phyloP scores from a whole-genome alignment of 2,797 vertebrate genomes.

The Sebastiscus albofasciatus region DNA sequence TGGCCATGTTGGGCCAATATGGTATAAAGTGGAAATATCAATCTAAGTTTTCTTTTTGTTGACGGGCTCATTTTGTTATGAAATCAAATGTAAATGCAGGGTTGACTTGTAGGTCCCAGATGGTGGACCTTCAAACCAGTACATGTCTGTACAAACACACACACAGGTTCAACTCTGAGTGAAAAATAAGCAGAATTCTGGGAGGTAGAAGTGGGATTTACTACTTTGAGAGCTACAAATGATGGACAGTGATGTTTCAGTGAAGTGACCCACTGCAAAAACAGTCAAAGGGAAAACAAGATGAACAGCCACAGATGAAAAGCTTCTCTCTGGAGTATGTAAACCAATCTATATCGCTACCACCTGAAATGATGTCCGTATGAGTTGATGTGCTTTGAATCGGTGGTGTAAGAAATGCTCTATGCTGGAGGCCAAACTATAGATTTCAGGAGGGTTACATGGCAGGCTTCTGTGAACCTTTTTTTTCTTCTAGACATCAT shows the following conservation, averaged over 20 bases:
- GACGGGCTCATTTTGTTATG: background rate
- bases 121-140: background rate
- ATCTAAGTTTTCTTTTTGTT: background rate
- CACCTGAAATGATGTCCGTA: slow-evolving; percentile 17
- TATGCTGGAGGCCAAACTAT: background rate
- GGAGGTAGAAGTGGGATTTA: slow-evolving; percentile 3
- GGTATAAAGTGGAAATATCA: background rate
- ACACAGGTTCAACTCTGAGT: background rate
- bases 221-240: background rate
- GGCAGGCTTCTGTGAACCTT: background rate
- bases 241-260: slow-evolving; percentile 28
- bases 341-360: slow-evolving; percentile 21
- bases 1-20: background rate
- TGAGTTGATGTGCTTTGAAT: slow-evolving; percentile 17
- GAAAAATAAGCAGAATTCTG: background rate
- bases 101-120: background rate
- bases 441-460: background rate
- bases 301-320: slow-evolving; percentile 47
- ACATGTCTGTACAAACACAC: background rate
- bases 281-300: slow-evolving; percentile 36
- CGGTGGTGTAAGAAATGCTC: background rate
- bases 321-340: slow-evolving; percentile 33
- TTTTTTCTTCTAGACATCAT: background rate
- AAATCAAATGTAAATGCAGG: background rate
- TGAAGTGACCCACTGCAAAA: slow-evolving; percentile 22